Evolutionary conservation across 1,140 invertebrate genomes (phyloP), one percentile per base, ranked within the genome.

Genomic region (Lordiphosa collinella): DNA sequence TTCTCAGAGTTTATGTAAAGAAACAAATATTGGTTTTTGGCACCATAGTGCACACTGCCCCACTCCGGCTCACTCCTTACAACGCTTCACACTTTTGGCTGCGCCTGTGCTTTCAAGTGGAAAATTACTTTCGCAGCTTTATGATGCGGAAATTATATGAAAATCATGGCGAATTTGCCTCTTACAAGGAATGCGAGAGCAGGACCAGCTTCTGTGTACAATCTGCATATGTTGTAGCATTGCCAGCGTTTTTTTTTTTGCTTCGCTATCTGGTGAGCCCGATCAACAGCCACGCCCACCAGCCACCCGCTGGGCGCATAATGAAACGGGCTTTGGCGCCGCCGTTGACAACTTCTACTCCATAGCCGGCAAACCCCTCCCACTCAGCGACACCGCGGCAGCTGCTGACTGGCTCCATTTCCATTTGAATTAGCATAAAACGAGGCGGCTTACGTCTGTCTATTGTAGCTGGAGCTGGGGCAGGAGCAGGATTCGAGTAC

Each of bases 61-160:
- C 2, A 9, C 9, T 29, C 10, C 12, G 1, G 12, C 18, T 9
- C 47, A 18, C 40, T 35, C 14, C 38, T 38, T 7, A 29, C 25
- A 35, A 36, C 47, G 41, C 47, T 66, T 67, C 63, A 67, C 63
- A 67, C 63, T 67, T 67, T 67, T 67, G 64, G 54, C 64, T 79
- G 59, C 65, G 69, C 64, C 49, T 79, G 76, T 84, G 76, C 76
- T 82, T 87, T 87, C 86, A 79, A 87, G 86, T 87, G 80, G 86
- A 87, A 87, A 87, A 87, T 87, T 87, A 87, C 86, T 87, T 87
- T 87, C 76, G 73, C 85, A 87, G 86, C 76, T 87, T 87, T 87
- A 87, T 87, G 86, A 87, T 87, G 86, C 86, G 86, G 86, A 87
- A 87, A 87, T 87, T 87, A 87, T 87, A 87, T 87, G 85, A 87